Conservation (phyloP, 1,140 invertebrate species). For the Pteromalus puparum region DNA sequence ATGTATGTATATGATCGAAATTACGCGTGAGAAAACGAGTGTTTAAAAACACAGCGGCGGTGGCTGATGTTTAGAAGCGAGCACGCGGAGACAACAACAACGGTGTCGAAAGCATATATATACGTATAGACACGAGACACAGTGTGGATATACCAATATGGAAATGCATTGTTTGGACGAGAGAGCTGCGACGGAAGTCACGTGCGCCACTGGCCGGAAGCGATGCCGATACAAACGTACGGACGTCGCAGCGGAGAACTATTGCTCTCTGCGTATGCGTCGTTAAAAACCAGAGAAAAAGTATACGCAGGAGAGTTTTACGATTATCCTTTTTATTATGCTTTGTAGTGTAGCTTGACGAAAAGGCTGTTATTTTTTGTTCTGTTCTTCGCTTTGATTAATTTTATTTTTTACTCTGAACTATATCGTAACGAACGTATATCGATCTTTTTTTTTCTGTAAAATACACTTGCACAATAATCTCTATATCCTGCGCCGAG, state of each 20-base stretch:
- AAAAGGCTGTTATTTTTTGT: neutral
- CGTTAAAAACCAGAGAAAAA: neutral
- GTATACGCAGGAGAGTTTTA: neutral
- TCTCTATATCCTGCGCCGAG: neutral
- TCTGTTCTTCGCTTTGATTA: neutral
- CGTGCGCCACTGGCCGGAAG: conserved; percentile 58
- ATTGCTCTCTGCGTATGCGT: neutral
- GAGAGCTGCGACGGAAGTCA: conserved; percentile 59
- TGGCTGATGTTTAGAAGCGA: conserved; percentile 6
- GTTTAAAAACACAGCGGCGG: neutral
- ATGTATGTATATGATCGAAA: neutral
- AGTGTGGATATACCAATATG: conserved; percentile 48
- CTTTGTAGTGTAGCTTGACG: neutral
- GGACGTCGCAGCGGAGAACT: conserved; percentile 1
- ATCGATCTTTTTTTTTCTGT: too few relatives aligned
- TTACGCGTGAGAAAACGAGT: neutral
- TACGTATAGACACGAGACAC: neutral
- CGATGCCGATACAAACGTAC: conserved; percentile 52
- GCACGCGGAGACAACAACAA: neutral
- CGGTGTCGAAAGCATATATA: conserved; percentile 2
- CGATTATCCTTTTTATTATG: conserved; percentile 25
- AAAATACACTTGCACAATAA: neutral
- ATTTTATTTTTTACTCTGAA: neutral
- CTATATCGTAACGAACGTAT: neutral
- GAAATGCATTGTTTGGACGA: conserved; percentile 55